Evolutionary conservation across 2,797 vertebrate species (phyloP).

Genomic region (Momotus momota): DNA sequence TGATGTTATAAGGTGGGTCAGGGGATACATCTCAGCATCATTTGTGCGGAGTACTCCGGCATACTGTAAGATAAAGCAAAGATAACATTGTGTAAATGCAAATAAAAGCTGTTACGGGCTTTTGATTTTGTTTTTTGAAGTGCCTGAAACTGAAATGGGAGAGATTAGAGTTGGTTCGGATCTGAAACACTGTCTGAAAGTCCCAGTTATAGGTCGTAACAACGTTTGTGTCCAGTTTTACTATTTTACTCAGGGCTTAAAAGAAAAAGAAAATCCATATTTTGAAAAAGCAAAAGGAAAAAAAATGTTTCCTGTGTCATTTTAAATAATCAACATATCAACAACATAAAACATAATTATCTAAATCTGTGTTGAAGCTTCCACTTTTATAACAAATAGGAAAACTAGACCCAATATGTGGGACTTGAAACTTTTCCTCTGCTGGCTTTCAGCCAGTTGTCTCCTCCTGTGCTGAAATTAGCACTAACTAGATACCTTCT

Average conservation of each 20-base stretch:
- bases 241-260: background rate
- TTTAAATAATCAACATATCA: background rate
- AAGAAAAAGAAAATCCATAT: background rate
- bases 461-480: constrained; percentile 37
- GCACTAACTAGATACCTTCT: constrained; percentile 5
- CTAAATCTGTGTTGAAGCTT: background rate
- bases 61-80: background rate
- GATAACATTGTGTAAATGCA: background rate
- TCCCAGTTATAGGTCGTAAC: background rate
- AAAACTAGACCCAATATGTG: background rate
- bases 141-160: background rate
- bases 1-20: background rate
- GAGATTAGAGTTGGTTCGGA: background rate
- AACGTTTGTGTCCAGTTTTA: background rate
- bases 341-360: background rate
- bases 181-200: background rate
- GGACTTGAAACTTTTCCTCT: background rate
- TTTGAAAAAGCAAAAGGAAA: background rate
- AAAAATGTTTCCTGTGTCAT: accelerated
- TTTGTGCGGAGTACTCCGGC: background rate
- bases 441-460: background rate
- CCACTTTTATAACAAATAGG: background rate
- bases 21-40: background rate
- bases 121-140: background rate
- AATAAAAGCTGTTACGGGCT: background rate